Percentiles rank a stretch among this genome's conserved stretches.
Evolutionary conservation across 2,113 vertebrate species (phyloP).

Genomic region (Sturnus vulgaris): DNA sequence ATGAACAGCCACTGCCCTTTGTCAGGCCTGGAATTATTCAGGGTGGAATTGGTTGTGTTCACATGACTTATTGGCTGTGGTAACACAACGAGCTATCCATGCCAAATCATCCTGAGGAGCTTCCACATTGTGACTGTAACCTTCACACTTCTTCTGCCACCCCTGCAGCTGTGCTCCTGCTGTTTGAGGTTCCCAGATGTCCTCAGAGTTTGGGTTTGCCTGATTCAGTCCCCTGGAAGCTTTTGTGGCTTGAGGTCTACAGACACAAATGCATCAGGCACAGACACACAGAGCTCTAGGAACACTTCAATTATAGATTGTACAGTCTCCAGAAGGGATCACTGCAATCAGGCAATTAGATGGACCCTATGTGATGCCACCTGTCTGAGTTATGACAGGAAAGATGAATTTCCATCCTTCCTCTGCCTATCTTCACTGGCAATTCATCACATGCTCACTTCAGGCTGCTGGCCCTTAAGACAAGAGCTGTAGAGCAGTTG

Average conservation of each 20-base stretch:
- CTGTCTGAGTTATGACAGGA: neutral
- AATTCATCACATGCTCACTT: neutral
- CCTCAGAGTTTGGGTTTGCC: neutral
- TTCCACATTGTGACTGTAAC: neutral
- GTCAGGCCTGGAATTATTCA: neutral
- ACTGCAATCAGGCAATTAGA: neutral
- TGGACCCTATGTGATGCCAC: neutral
- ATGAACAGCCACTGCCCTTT: constrained; percentile 6
- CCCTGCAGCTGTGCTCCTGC: neutral
- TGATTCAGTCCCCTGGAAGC: neutral
- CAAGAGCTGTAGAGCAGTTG: neutral
- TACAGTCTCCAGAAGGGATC: neutral
- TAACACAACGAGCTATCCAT: neutral
- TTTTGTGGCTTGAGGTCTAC: neutral
- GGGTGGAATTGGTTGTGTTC: neutral
- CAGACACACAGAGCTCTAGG: neutral
- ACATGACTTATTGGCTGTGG: neutral
- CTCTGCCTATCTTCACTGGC: neutral
- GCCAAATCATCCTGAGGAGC: neutral
- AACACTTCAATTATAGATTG: neutral
- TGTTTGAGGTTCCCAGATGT: neutral
- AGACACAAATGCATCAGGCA: neutral
- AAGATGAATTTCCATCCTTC: neutral
- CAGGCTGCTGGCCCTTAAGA: neutral
- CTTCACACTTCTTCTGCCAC: neutral